Conservation (phyloP, 2,888 invertebrate species). For the Andrena marginata region DNA sequence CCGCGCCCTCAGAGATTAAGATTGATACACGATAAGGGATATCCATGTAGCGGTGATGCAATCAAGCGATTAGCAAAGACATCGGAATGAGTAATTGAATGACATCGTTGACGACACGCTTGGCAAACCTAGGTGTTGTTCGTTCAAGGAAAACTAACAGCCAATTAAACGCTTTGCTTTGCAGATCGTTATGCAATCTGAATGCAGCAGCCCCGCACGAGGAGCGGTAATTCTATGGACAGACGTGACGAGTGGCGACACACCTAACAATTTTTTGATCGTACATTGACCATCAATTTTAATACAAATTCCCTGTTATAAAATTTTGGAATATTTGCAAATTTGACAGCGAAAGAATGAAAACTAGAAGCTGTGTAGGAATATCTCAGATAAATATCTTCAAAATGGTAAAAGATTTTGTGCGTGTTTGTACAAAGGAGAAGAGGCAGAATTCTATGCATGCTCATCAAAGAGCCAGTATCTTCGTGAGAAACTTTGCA, state of each 20-base stretch:
- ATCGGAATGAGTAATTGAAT: slow-evolving; percentile 27
- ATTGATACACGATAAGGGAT: slow-evolving; percentile 64
- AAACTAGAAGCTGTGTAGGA: too few species aligned
- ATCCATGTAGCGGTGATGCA: slow-evolving; percentile 22
- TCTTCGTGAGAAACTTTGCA: slow-evolving; percentile 24
- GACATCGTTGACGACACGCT: not conserved
- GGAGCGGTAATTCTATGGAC: too few species aligned
- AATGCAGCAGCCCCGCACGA: not conserved
- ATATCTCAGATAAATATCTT: too few species aligned
- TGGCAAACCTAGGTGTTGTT: not conserved
- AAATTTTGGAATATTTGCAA: too few species aligned
- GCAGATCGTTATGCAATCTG: not conserved
- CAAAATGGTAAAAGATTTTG: too few species aligned
- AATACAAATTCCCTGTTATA: too few species aligned
- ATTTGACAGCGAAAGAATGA: too few species aligned
- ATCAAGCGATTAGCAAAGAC: slow-evolving; percentile 32
- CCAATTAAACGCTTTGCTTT: not conserved
- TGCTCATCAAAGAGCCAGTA: slow-evolving; percentile 12
- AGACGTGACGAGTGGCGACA: too few species aligned
- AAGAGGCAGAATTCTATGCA: not conserved
- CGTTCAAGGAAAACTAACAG: not conserved
- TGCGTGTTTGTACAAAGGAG: too few species aligned
- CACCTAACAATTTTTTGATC: too few species aligned
- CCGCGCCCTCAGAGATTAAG: slow-evolving; percentile 63
- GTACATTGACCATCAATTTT: too few species aligned